Evolutionary conservation across 2,797 vertebrate genomes (phyloP).

Genomic region (Falco cherrug): DNA sequence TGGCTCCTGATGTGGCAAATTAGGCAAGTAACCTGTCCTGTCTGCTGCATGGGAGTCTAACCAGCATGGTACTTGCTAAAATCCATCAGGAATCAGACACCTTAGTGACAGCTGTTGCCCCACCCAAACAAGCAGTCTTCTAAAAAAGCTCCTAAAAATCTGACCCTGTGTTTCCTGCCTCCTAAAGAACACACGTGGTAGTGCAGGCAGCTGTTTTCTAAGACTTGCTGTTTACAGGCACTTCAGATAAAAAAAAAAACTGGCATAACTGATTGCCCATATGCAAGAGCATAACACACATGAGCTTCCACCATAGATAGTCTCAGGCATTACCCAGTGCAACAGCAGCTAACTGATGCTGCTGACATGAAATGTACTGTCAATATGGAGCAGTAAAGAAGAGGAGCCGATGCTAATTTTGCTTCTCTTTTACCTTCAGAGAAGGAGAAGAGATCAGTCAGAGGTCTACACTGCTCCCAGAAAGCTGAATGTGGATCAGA

Average conservation of each 20-base stretch:
- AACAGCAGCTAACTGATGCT: not conserved
- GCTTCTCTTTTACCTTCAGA: not conserved
- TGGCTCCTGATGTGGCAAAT: not conserved
- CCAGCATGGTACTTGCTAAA: not conserved
- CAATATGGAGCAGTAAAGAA: not conserved
- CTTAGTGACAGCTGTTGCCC: not conserved
- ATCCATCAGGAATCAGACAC: not conserved
- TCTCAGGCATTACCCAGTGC: not conserved
- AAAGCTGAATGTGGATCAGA: not conserved
- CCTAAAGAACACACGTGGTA: not conserved
- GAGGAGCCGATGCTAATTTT: not conserved
- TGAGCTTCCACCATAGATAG: not conserved
- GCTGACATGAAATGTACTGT: not conserved
- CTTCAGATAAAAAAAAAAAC: not conserved
- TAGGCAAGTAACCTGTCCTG: not conserved
- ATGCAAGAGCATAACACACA: not conserved
- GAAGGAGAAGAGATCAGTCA: not conserved
- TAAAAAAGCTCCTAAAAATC: not conserved
- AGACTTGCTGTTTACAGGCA: not conserved
- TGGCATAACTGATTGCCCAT: not conserved
- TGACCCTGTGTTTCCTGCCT: not conserved
- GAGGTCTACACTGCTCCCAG: not conserved
- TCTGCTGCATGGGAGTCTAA: not conserved
- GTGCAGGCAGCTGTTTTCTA: not conserved
- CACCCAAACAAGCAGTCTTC: not conserved